Percentiles rank a stretch among this genome's conserved stretches.
Evolutionary conservation across 1,140 invertebrate genomes (phyloP).

Genomic region (Drosophila tristis): DNA sequence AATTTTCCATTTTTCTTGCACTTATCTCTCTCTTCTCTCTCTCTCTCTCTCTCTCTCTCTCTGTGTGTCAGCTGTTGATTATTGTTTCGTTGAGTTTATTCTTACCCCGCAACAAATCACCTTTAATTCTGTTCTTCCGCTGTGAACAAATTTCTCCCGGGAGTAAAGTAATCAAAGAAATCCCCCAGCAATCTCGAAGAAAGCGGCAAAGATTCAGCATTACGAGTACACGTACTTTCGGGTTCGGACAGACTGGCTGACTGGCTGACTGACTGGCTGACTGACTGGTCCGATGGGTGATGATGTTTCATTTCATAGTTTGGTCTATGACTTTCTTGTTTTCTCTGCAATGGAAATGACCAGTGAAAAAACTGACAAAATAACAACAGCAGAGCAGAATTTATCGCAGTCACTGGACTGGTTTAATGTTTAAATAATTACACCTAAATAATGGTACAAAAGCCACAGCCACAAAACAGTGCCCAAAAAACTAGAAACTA

Average conservation of each 20-base stretch:
- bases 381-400: conserved; percentile 13
- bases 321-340: conserved; percentile 67
- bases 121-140: conserved; percentile 59
- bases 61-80: conserved; percentile 58
- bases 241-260: conserved; percentile 1
- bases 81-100: conserved; percentile 48
- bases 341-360: conserved; percentile 47
- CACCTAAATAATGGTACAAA: conserved; percentile 53
- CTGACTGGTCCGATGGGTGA: conserved; percentile 33
- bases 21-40: neutral
- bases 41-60: conserved; percentile 16
- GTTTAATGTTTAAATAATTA: conserved; percentile 82
- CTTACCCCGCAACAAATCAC: conserved; percentile 27
- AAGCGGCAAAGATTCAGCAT: neutral
- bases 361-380: conserved; percentile 37
- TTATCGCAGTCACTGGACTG: conserved; percentile 34
- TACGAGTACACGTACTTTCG: conserved; percentile 2
- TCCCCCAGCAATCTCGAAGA: conserved; percentile 7
- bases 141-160: conserved; percentile 23
- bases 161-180: conserved; percentile 37
- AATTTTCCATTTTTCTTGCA: neutral
- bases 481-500: conserved; percentile 51
- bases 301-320: conserved; percentile 62
- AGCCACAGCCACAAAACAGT: conserved; percentile 22
- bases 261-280: neutral